These are phyloP conservation scores for Apeltes quadracus DNA, from an alignment of 2,113 vertebrate species.

Conservation along the genomic window DNA sequence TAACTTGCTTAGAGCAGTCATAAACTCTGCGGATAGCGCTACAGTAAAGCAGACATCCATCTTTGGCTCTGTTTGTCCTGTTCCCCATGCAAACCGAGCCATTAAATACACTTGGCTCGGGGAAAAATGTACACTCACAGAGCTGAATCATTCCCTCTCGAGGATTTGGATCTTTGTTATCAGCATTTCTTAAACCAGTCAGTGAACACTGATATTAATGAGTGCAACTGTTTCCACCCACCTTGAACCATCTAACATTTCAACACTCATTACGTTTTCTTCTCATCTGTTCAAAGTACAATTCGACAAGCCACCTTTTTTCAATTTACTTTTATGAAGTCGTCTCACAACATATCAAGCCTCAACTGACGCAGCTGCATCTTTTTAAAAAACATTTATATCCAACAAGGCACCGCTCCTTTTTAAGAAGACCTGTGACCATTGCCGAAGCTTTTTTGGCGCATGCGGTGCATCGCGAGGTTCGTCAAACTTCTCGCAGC, in stretches of 20 bases:
- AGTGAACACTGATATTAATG: slow-evolving; percentile 66
- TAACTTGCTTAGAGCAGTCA: slow-evolving; percentile 75
- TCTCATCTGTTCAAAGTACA: slow-evolving; percentile 36
- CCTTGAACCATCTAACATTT: slow-evolving; percentile 59
- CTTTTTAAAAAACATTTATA: slow-evolving; percentile 15
- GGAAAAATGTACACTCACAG: slow-evolving; percentile 66
- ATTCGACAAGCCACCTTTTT: slow-evolving; percentile 36
- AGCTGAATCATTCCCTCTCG: slow-evolving; percentile 51
- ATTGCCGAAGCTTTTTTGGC: neutral
- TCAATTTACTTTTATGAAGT: neutral
- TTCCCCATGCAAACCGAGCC: slow-evolving; percentile 66
- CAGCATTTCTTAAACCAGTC: slow-evolving; percentile 64
- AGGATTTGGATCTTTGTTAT: slow-evolving; percentile 64
- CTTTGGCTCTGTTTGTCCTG: slow-evolving; percentile 67
- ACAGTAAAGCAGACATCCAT: slow-evolving; percentile 76
- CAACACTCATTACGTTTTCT: neutral
- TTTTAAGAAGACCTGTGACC: neutral
- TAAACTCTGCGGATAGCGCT: slow-evolving; percentile 72
- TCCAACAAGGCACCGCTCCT: neutral
- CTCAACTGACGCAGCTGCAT: neutral
- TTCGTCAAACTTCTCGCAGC: neutral
- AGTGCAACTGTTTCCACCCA: slow-evolving; percentile 55
- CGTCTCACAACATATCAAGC: neutral
- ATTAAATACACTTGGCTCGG: slow-evolving; percentile 68
- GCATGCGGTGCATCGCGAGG: neutral